Evolutionary conservation across 2,888 invertebrate genomes (phyloP), one percentile per base, ranked within the genome.

Genomic region (Imbricaverruca yamaguchii): DNA sequence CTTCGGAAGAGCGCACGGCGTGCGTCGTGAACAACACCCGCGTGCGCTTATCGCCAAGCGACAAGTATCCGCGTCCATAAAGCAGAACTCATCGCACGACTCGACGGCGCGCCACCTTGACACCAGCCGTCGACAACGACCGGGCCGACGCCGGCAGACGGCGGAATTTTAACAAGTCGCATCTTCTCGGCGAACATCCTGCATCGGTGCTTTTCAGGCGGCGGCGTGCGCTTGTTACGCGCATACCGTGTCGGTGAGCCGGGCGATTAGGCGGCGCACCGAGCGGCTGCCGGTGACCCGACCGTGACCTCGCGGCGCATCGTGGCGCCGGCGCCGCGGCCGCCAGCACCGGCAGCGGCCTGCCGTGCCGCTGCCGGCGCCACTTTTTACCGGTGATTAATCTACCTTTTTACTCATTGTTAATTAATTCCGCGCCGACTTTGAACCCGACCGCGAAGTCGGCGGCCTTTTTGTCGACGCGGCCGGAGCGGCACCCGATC

Each of bases 371-470:
- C 59, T 15, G 59, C 12, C 15, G 59, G 3, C 11, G 12, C 59
- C 59, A 13, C 74, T 74, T 74, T 74, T 74, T 74, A 74, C 74
- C 74, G 10, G 53, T 74, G 74, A 74, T 74, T 74, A 74, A 74
- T 74, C 74, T 74, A 74, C 74, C 53, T 74, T 74, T 74, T 74
- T 74, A 74, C 74, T 39, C 53, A 74, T 74, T 74, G 74, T 74
- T 74, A 74, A 74, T 74, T 74, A 74, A 74, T 74, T 74, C 74
- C 23, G 53, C 13, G 74, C 74, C 74, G 74, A 74, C 74, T 74
- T 74, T 74, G 74, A 74, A 74, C 15, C 74, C 69, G 74, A 13
- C 74, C 15, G 74, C 18, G 74, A 13, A 13, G 25, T 23, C 18
- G 67, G 21, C 18, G 21, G 53, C 53, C 13, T 74, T 74, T 74